phyloP scores from a whole-genome alignment of 2,113 vertebrate species.

The Nanorana parkeri region DNA sequence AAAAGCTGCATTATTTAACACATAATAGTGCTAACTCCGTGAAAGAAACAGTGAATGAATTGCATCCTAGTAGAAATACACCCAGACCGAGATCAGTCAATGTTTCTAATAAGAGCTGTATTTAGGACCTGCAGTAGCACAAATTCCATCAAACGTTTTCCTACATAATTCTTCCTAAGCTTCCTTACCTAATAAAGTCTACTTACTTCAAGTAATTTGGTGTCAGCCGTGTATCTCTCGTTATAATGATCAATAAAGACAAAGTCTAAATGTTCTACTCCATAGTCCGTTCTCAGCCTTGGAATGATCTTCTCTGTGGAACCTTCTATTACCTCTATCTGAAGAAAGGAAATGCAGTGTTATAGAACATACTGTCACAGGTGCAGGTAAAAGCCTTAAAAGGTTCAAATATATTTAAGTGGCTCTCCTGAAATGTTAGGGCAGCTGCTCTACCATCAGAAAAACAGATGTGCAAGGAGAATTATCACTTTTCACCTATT shows the following conservation, averaged over 20 bases:
- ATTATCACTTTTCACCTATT: no score
- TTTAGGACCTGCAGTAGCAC: no score
- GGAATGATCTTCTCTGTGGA: slow-evolving; percentile 83
- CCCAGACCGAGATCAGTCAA: no score
- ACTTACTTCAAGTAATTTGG: slow-evolving; percentile 84
- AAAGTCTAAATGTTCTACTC: slow-evolving; percentile 83
- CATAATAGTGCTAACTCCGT: no score
- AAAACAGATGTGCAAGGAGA: not conserved
- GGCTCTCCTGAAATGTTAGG: not conserved
- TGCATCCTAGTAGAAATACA: no score
- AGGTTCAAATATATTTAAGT: not conserved
- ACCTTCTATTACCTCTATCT: slow-evolving; percentile 84
- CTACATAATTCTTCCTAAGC: no score
- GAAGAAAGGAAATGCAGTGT: slow-evolving; percentile 41
- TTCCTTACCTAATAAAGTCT: no score
- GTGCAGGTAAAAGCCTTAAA: not conserved
- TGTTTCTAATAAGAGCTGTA: no score
- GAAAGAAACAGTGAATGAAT: no score
- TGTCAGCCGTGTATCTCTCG: slow-evolving; percentile 81
- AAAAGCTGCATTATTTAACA: no score
- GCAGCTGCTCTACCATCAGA: not conserved
- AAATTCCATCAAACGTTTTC: no score
- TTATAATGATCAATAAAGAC: slow-evolving; percentile 95
- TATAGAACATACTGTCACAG: not conserved
- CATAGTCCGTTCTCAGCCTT: slow-evolving; percentile 81